Conservation (phyloP, 2,888 invertebrate species). For the Limnephilus auricula region DNA sequence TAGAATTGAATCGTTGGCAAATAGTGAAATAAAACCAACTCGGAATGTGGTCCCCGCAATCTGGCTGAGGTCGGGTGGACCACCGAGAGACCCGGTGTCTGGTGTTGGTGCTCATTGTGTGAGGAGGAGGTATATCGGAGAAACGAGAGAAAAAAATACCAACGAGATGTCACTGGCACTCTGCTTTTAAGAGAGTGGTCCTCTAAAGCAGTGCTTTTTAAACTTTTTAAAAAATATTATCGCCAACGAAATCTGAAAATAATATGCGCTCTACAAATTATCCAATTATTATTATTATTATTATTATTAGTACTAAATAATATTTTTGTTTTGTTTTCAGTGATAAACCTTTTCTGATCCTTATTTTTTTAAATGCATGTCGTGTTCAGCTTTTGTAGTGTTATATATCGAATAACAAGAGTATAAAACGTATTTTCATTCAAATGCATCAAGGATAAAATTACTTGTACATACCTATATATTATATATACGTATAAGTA, state of each 20-base stretch:
- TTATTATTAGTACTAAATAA: too few species aligned
- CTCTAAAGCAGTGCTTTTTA: not conserved
- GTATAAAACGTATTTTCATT: too few species aligned
- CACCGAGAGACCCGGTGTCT: conserved; percentile 28
- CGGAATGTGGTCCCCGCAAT: conserved; percentile 28
- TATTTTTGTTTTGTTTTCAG: not conserved
- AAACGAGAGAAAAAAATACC: conserved; percentile 14
- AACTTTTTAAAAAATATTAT: not conserved
- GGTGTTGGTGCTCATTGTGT: conserved; percentile 29
- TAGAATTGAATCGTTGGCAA: not conserved
- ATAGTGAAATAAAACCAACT: conserved; percentile 20
- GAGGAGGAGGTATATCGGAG: conserved; percentile 7
- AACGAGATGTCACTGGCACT: conserved; percentile 13
- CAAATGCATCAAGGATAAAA: too few species aligned
- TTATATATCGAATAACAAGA: too few species aligned
- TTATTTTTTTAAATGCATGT: too few species aligned
- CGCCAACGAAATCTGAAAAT: too few species aligned
- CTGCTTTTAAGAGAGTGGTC: conserved; percentile 19
- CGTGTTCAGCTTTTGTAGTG: too few species aligned
- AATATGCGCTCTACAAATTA: too few species aligned
- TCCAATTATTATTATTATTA: too few species aligned
- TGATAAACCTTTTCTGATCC: not conserved
- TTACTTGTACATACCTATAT: too few species aligned
- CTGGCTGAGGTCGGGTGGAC: conserved; percentile 10
- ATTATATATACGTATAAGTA: too few species aligned